A percentile compares a stretch with the other conserved stretches of the same genome.
Evolutionary conservation across 2,797 vertebrate species (phyloP).

Genomic region (Enteromius thamalakanensis): DNA sequence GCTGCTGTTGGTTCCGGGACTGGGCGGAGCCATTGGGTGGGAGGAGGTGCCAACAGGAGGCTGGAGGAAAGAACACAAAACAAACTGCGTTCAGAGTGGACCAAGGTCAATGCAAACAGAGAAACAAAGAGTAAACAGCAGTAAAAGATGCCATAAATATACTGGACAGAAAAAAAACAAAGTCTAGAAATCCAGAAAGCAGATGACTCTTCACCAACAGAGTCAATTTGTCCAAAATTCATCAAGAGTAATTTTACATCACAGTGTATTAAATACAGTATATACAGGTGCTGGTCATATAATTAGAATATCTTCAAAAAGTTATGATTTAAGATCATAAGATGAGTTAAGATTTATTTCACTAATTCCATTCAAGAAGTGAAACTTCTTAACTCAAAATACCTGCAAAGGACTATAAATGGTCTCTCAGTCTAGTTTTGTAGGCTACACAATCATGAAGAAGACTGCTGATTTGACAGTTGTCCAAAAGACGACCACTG

Average conservation of each 20-base stretch:
- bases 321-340: too few species aligned
- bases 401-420: too few species aligned
- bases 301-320: too few species aligned
- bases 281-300: background rate
- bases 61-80: slow-evolving; percentile 72
- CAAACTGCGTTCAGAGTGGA: slow-evolving; percentile 36
- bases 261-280: background rate
- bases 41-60: slow-evolving; percentile 84
- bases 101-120: slow-evolving; percentile 21
- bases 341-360: too few species aligned
- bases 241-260: too few species aligned
- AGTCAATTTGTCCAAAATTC: too few species aligned
- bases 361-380: too few species aligned
- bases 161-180: background rate
- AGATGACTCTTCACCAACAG: background rate
- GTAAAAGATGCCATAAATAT: background rate
- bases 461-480: too few species aligned
- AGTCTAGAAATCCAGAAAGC: background rate
- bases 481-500: too few species aligned
- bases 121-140: slow-evolving; percentile 43
- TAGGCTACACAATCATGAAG: too few species aligned
- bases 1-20: slow-evolving; percentile 94
- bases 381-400: too few species aligned
- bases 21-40: slow-evolving; percentile 97
- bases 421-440: too few species aligned